A percentile compares a stretch with the other conserved stretches of the same genome.
phyloP scores from a whole-genome alignment of 2,888 invertebrate species.

The Cactoblastis cactorum region DNA sequence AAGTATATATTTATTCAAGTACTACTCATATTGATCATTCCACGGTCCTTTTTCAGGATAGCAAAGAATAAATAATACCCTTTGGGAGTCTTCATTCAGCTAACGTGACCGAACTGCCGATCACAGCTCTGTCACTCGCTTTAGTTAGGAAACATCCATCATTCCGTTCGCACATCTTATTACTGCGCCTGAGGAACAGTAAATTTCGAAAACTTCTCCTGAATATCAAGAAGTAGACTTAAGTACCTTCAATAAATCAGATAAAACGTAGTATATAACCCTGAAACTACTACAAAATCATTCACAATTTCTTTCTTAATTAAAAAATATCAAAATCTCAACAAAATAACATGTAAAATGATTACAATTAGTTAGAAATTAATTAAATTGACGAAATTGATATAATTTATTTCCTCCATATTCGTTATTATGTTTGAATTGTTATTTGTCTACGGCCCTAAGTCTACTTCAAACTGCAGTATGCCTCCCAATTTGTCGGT shows the following conservation, averaged over 20 bases:
- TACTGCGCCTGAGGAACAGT: not conserved
- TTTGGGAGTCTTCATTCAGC: conserved; percentile 12
- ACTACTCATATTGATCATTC: conserved; percentile 14
- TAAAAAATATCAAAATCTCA: too few species aligned
- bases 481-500: not conserved
- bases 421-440: too few species aligned
- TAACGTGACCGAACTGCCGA: conserved; percentile 15
- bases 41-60: conserved; percentile 2
- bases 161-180: conserved; percentile 6
- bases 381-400: too few species aligned
- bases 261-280: too few species aligned
- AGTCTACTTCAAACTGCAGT: not conserved
- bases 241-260: too few species aligned
- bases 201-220: not conserved
- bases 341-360: too few species aligned
- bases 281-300: too few species aligned
- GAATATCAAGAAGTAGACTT: not conserved
- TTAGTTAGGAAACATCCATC: conserved; percentile 7
- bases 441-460: too few species aligned
- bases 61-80: conserved; percentile 14
- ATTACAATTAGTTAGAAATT: too few species aligned
- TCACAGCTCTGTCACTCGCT: conserved; percentile 7
- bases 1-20: not conserved
- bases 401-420: too few species aligned
- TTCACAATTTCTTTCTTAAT: too few species aligned